phyloP scores from a whole-genome alignment of 2,113 vertebrate genomes.

The Lota lota region DNA sequence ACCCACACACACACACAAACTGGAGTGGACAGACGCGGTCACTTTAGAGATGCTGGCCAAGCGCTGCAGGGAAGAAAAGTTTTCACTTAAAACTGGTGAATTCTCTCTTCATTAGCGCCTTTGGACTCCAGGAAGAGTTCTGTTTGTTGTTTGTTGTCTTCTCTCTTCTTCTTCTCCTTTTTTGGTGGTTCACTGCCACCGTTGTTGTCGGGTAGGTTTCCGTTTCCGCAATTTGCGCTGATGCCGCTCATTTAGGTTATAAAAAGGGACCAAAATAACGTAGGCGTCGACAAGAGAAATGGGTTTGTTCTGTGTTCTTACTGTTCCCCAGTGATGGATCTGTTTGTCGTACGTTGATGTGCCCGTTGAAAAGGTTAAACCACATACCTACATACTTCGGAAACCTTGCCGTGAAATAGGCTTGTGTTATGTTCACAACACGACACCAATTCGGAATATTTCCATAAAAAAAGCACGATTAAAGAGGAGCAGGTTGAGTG shows the following conservation, averaged over 20 bases:
- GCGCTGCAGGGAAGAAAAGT: constrained; percentile 74
- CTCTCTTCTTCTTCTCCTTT: constrained; percentile 46
- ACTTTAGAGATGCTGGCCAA: constrained; percentile 75
- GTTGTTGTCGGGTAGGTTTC: constrained; percentile 43
- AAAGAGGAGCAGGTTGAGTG: too few species aligned
- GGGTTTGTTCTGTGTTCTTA: too few species aligned
- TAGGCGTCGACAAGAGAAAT: background rate
- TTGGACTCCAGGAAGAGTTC: constrained; percentile 76
- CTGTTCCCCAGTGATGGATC: too few species aligned
- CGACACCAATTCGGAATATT: too few species aligned
- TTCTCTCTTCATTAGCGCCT: constrained; percentile 80
- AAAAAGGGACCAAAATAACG: constrained; percentile 4
- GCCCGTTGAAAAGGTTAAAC: too few species aligned
- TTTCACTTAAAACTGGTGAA: constrained; percentile 77
- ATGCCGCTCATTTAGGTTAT: constrained; percentile 23
- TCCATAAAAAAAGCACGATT: too few species aligned
- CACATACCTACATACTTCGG: too few species aligned
- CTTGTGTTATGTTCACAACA: too few species aligned
- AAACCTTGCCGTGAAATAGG: too few species aligned
- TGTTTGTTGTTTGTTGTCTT: constrained; percentile 64
- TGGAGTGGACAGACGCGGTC: constrained; percentile 80
- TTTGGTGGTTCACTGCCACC: constrained; percentile 14
- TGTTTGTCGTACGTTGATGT: too few species aligned
- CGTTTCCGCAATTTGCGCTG: too few species aligned
- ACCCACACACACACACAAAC: constrained; percentile 75